Percentiles rank a stretch among this genome's conserved stretches.
Evolutionary conservation across 2,113 vertebrate species (phyloP).

Genomic region (Poicephalus gulielmi): DNA sequence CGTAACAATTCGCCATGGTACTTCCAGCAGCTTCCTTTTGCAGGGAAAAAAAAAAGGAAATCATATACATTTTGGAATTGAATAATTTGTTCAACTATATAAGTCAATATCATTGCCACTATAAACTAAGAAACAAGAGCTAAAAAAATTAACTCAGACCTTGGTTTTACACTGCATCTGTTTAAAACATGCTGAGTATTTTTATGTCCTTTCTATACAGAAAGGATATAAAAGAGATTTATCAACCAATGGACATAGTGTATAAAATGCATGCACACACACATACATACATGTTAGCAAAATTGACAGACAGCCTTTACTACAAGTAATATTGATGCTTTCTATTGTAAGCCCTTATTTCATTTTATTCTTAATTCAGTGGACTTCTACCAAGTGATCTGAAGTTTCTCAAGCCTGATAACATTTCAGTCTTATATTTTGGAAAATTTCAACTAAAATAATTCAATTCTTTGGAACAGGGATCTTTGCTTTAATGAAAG

Average conservation of each 20-base stretch:
- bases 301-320: background rate
- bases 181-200: constrained; percentile 20
- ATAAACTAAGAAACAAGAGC: background rate
- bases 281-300: background rate
- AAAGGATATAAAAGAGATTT: background rate
- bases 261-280: background rate
- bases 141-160: constrained; percentile 18
- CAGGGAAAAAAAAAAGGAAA: background rate
- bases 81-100: constrained; percentile 29
- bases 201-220: background rate
- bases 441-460: background rate
- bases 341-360: background rate
- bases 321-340: background rate
- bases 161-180: constrained; percentile 5
- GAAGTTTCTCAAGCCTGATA: background rate
- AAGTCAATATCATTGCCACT: constrained; percentile 4
- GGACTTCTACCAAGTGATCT: background rate
- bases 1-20: background rate
- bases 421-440: background rate
- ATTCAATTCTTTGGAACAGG: background rate
- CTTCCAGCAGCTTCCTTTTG: constrained; percentile 22
- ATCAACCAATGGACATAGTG: background rate
- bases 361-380: background rate
- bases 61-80: background rate
- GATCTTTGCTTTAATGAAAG: background rate